Evolutionary conservation across 2,113 vertebrate genomes (phyloP).

Genomic region (Saccopteryx leptura): DNA sequence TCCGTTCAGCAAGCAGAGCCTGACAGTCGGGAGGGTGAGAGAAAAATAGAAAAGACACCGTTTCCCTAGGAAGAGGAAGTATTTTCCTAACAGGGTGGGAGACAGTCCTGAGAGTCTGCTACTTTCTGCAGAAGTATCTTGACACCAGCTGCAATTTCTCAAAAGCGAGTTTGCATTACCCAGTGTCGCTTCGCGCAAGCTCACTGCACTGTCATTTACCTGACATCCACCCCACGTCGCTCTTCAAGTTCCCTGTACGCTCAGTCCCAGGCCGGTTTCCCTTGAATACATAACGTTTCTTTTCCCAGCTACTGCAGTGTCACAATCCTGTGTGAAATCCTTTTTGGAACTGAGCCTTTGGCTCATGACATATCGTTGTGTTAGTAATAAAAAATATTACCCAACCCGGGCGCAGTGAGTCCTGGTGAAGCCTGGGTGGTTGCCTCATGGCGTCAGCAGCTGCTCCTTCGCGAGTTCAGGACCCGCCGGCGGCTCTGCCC

Average conservation of each 20-base stretch:
- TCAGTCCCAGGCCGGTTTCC: neutral
- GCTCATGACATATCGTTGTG: slow-evolving; percentile 23
- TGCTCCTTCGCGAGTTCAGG: slow-evolving; percentile 26
- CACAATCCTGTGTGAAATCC: slow-evolving; percentile 54
- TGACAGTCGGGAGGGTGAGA: neutral
- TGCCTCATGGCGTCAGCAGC: slow-evolving; percentile 1
- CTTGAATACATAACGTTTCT: neutral
- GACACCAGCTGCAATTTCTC: slow-evolving; percentile 22
- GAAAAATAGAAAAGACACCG: neutral
- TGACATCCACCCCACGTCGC: neutral
- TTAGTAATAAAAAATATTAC: slow-evolving; percentile 71
- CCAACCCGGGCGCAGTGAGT: neutral
- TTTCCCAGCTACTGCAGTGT: neutral
- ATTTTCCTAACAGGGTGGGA: neutral
- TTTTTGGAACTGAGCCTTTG: neutral
- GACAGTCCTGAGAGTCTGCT: slow-evolving; percentile 53
- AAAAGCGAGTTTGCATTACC: slow-evolving; percentile 46
- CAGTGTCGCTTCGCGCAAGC: neutral
- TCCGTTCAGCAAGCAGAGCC: neutral
- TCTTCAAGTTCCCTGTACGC: neutral
- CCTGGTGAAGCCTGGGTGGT: neutral
- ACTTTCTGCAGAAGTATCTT: slow-evolving; percentile 67
- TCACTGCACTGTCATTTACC: slow-evolving; percentile 45
- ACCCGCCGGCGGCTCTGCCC: slow-evolving; percentile 48
- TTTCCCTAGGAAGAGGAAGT: slow-evolving; percentile 20